Percentiles rank a stretch among this genome's conserved stretches.
Conservation (phyloP, 2,797 vertebrate species). For the Lacerta bilineata region DNA sequence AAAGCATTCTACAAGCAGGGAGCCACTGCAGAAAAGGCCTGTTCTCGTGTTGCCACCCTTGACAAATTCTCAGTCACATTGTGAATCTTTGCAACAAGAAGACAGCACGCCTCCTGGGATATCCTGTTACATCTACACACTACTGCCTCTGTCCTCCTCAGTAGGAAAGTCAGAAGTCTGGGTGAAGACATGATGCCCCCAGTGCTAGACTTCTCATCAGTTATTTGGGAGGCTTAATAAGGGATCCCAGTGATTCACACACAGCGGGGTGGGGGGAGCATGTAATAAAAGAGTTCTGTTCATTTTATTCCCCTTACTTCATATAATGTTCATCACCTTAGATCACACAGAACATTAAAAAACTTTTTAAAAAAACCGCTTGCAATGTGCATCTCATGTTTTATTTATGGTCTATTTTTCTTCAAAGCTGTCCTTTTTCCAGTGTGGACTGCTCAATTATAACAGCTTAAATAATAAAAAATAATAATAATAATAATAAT, state of each 20-base stretch:
- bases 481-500: too few relatives aligned
- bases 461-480: slow-evolving; percentile 12
- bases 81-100: too few relatives aligned
- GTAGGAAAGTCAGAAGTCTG: background rate
- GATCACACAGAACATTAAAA: slow-evolving; percentile 12
- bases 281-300: background rate
- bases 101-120: too few relatives aligned
- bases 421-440: slow-evolving; percentile 14
- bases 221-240: background rate
- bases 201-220: background rate
- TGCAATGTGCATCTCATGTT: slow-evolving; percentile 26
- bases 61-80: too few relatives aligned
- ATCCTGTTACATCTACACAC: too few relatives aligned
- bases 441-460: slow-evolving; percentile 24
- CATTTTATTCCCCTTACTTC: background rate
- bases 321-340: background rate
- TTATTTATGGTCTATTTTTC: slow-evolving; percentile 40
- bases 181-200: background rate
- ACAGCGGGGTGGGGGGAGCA: background rate
- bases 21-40: too few relatives aligned
- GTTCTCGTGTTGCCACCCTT: too few relatives aligned
- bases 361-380: background rate
- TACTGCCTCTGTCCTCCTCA: too few relatives aligned
- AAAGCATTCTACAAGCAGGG: too few relatives aligned
- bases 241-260: background rate